These are phyloP conservation scores for Psammodynastes pulverulentus DNA, from an alignment of 2,113 vertebrate species.

Conservation along the genomic window DNA sequence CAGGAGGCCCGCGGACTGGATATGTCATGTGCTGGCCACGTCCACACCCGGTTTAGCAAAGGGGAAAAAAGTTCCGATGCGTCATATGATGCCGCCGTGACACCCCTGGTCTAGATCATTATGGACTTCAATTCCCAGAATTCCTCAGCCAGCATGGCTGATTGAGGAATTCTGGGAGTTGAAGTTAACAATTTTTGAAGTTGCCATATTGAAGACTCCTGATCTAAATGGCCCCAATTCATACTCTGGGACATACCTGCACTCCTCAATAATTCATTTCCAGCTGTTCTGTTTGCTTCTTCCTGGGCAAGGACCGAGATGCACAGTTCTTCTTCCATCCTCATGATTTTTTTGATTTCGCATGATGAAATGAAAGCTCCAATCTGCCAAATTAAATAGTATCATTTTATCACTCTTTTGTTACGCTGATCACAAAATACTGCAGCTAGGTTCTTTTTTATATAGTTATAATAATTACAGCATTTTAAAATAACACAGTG, in stretches of 20 bases:
- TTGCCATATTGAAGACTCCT: neutral
- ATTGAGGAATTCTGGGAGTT: neutral
- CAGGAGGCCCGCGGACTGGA: too few species aligned
- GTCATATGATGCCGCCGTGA: too few species aligned
- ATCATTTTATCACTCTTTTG: slow-evolving; percentile 15
- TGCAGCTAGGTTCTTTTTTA: neutral
- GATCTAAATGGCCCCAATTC: neutral
- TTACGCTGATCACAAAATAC: accelerated
- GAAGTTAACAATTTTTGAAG: neutral
- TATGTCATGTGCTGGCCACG: too few species aligned
- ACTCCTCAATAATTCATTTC: slow-evolving; percentile 13
- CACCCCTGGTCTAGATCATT: too few species aligned
- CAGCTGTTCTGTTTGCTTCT: neutral
- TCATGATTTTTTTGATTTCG: slow-evolving; percentile 67
- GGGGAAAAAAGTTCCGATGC: too few species aligned
- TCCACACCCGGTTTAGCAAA: too few species aligned
- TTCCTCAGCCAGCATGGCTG: too few species aligned
- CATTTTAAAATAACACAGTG: neutral
- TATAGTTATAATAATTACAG: slow-evolving; percentile 18
- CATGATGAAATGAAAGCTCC: slow-evolving; percentile 67
- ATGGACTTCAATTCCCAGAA: too few species aligned
- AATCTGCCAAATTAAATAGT: slow-evolving; percentile 58
- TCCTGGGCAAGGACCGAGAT: slow-evolving; percentile 55
- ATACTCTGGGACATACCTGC: slow-evolving; percentile 54
- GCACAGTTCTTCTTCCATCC: slow-evolving; percentile 76